Evolutionary conservation across 2,797 vertebrate species (phyloP).

Genomic region (Coilia nasus): DNA sequence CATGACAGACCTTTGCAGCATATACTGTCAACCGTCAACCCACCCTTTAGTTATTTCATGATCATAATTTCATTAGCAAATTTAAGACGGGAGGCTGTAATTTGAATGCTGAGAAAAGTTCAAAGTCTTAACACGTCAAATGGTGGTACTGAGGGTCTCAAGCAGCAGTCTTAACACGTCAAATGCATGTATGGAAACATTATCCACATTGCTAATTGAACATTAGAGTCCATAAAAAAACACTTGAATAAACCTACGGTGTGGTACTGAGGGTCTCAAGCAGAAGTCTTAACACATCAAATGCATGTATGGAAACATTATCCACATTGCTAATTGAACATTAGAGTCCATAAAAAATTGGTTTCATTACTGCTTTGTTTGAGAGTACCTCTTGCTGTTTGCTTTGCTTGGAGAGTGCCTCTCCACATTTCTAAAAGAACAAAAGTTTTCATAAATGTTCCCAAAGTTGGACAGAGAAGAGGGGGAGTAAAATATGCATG

Average conservation of each 20-base stretch:
- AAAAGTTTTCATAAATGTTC: constrained; percentile 13
- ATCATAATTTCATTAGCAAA: neutral
- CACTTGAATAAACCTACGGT: too few species aligned
- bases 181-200: too few species aligned
- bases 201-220: neutral
- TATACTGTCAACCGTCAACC: neutral
- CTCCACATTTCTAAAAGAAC: neutral
- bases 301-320: too few species aligned
- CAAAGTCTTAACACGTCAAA: too few species aligned
- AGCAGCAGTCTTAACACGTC: too few species aligned
- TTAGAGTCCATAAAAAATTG: neutral
- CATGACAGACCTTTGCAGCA: neutral
- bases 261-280: too few species aligned
- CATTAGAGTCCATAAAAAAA: neutral
- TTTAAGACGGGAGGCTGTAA: neutral
- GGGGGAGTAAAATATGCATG: neutral
- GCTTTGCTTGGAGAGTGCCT: neutral
- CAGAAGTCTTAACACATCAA: too few species aligned
- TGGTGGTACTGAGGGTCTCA: too few species aligned
- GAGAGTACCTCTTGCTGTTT: neutral
- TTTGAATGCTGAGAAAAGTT: too few species aligned
- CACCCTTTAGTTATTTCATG: neutral
- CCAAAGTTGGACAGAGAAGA: neutral
- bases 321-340: neutral
- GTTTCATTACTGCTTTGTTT: neutral